Base-by-base conservation (phyloP, 2,888 invertebrate genomes). In the Myopa testacea region DNA sequence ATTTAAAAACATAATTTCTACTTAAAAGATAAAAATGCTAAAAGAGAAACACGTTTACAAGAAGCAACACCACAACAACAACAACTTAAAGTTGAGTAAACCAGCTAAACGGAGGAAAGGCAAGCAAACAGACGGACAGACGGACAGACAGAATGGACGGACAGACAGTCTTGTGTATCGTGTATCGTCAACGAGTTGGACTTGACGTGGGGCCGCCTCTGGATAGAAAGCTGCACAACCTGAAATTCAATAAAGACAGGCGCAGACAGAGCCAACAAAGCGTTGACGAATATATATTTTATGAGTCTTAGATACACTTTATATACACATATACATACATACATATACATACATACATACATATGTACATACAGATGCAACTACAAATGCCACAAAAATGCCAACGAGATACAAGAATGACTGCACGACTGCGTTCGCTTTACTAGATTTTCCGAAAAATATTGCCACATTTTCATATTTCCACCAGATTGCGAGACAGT, bases 251-350 rank as follows among this genome's bases (percentile, higher is more conserved):
- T 86, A 85, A 85, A 86, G 85, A 84, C 86, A 86, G 45, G 38
- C 34, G 16, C 55, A 70, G 34, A 38, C 58, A 60, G 19, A n/a
- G 83, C 80, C 83, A 82, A 80, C 85, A 81, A 83, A 80, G 82
- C 86, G 86, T 83, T 86, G 85, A 85, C 86, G 86, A 85, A 86
- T 83, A 83, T 84, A 85, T 84, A 86, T 85, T 85, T 85, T 85
- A 85, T 79, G 85, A 84, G 84, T 85, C 84, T 86, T 83, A 85
- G 85, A 84, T 80, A 80, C n/a, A n/a, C n/a, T n/a, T n/a, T n/a
- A n/a, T 81, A 78, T 80, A 77, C 8, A 60, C 3, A 34, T 2
- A 12, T n/a, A n/a, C 8, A 4, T 62, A 34, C 19, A 34, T 62
- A n/a, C n/a, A n/a, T 81, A 78, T 80, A 77, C 8, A 60, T 26